Base-by-base conservation (phyloP, 2,113 vertebrate species). In the Pimephales promelas region DNA sequence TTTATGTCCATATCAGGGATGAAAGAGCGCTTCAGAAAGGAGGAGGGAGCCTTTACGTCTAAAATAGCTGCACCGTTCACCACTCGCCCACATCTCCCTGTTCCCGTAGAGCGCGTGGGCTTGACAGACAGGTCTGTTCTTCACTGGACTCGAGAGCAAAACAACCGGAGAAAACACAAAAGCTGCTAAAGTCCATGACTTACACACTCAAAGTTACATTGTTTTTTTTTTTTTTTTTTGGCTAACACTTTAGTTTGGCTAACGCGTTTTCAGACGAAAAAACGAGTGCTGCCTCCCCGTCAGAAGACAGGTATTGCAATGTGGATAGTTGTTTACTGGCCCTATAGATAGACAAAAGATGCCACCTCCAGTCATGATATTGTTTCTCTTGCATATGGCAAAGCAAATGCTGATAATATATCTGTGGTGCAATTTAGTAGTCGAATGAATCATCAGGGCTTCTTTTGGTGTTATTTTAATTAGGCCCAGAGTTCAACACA, bases 51-150 rank as follows among this genome's bases (percentile, higher is more conserved):
- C 24, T 61, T 62, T 24, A 10, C 2, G 36, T 73, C 47, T 61
- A 77, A 83, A 86, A 83, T 74, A 79, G 75, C 61, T 26, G 57
- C 24, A 74, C 20, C 9, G 75, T 73, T 79, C 75, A 47, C 10
- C 43, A 24, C n/a, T 73, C 62, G 68, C 70, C 76, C 75, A 83
- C 73, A 76, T 34, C 57, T 36, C 72, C 22, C 20, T 43, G 74
- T 36, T 85, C 80, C 56, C 4, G 36, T 49, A 36, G 66, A 73
- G 83, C 4, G 75, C 6, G 66, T 84, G 85, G 61, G 85, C 70
- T 78, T 87, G 86, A 87, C 57, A 74, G 83, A 85, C 68, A 79
- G 56, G 36, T 36, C 52, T 75, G 80, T 79, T 79, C 70, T 70
- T 9, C 24, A 54, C 43, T 13, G 22, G 64, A 70, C 57, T 57